phyloP scores from a whole-genome alignment of 2,113 vertebrate genomes.

The Notiomystis cincta region DNA sequence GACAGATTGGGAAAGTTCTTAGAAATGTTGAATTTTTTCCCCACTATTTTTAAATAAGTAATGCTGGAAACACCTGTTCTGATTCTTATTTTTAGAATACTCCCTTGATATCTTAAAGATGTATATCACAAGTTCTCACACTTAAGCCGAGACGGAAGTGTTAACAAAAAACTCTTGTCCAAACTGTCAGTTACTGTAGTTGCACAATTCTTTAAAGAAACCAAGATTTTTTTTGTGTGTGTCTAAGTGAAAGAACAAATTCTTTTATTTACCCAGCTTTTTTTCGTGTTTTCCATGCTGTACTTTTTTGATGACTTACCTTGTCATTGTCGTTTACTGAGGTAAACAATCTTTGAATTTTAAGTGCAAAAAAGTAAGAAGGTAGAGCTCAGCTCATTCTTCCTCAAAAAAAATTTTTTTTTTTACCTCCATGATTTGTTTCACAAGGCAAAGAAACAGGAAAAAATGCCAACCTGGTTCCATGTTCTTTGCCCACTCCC shows the following conservation, averaged over 20 bases:
- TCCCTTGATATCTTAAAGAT: background rate
- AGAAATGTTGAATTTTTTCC: background rate
- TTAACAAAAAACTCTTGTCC: background rate
- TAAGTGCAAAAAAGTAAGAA: background rate
- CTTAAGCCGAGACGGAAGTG: background rate
- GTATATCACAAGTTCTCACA: background rate
- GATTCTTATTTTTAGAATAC: background rate
- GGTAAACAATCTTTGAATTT: background rate
- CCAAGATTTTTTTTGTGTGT: background rate
- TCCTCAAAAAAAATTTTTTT: background rate
- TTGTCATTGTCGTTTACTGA: background rate
- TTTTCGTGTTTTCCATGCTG: background rate
- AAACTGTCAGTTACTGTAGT: background rate
- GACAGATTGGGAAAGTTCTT: background rate
- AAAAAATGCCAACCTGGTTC: background rate
- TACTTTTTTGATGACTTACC: background rate
- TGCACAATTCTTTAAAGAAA: background rate
- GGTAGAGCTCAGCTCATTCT: background rate
- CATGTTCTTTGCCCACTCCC: background rate
- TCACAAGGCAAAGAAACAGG: background rate
- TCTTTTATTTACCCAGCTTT: background rate
- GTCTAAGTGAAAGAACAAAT: background rate
- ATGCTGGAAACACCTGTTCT: background rate
- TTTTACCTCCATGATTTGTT: background rate
- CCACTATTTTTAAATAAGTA: background rate